These are phyloP conservation scores for Pseudococcus viburni DNA, from an alignment of 2,888 invertebrate species.

Conservation along the genomic window DNA sequence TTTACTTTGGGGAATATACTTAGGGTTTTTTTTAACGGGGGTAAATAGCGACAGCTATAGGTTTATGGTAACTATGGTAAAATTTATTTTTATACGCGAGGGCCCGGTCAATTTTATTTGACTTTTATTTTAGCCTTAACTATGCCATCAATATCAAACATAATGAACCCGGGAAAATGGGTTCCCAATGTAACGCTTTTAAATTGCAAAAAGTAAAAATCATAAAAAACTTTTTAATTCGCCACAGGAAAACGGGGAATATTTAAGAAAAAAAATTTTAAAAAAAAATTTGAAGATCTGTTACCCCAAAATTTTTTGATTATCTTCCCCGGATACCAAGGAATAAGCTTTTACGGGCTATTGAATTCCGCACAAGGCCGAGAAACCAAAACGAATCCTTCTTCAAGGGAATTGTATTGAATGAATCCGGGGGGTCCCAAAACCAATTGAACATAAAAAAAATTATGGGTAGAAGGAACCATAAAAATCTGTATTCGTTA, in stretches of 20 bases:
- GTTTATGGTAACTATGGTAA: constrained; percentile 97
- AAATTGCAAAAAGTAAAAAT: constrained; percentile 76
- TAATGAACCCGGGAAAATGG: constrained; percentile 87
- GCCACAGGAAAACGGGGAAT: no score
- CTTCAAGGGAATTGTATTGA: constrained; percentile 83
- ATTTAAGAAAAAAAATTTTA: not conserved
- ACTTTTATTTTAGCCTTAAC: constrained; percentile 85
- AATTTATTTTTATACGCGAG: constrained; percentile 96
- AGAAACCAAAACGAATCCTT: constrained; percentile 96
- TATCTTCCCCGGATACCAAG: constrained; percentile 85
- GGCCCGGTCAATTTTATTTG: constrained; percentile 90
- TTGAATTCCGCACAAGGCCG: constrained; percentile 96
- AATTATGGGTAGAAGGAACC: not conserved
- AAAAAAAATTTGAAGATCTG: constrained; percentile 16
- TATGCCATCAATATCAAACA: constrained; percentile 91
- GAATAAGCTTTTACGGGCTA: constrained; percentile 96
- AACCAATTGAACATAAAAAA: constrained; percentile 70
- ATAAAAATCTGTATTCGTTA: not conserved
- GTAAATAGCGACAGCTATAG: constrained; percentile 95
- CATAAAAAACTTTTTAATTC: no score
- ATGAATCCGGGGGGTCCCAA: constrained; percentile 80
- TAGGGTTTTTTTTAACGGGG: constrained; percentile 92
- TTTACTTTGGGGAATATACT: constrained; percentile 70
- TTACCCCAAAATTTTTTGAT: constrained; percentile 79
- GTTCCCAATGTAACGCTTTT: constrained; percentile 87